A percentile compares a stretch with the other conserved stretches of the same genome.
Conservation (phyloP, 1,140 invertebrate species). For the Drosophila parvula region DNA sequence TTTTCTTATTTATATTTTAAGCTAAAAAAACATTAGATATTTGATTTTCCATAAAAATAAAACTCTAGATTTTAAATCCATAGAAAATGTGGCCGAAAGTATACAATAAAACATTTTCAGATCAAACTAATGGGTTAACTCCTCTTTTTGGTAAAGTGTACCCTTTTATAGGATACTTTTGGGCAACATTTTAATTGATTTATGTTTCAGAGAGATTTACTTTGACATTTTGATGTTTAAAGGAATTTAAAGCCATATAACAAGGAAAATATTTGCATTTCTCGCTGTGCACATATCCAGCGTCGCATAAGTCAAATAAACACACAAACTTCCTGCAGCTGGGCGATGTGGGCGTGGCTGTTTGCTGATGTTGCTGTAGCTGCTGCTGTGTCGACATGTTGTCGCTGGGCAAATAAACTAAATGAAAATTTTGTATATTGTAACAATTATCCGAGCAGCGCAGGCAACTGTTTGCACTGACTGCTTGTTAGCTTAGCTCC, state of each 20-base stretch:
- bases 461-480: constrained; percentile 40
- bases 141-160: no score
- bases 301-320: constrained; percentile 53
- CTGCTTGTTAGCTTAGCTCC: constrained; percentile 5
- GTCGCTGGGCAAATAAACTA: constrained; percentile 61
- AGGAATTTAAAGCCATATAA: no score
- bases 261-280: not conserved
- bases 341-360: constrained; percentile 36
- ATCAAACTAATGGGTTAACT: no score
- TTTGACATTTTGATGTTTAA: no score
- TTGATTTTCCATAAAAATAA: no score
- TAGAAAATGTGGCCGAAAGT: no score
- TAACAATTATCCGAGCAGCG: constrained; percentile 70
- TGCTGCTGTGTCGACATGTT: constrained; percentile 53
- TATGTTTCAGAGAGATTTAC: not conserved
- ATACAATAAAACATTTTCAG: no score
- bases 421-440: constrained; percentile 75
- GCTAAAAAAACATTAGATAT: no score
- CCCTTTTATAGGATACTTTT: not conserved
- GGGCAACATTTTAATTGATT: not conserved
- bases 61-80: no score
- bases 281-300: constrained; percentile 14
- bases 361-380: constrained; percentile 31
- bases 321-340: constrained; percentile 34
- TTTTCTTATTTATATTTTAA: no score